Base-by-base conservation (phyloP, 2,888 invertebrate genomes). In the Gryllus longicercus region DNA sequence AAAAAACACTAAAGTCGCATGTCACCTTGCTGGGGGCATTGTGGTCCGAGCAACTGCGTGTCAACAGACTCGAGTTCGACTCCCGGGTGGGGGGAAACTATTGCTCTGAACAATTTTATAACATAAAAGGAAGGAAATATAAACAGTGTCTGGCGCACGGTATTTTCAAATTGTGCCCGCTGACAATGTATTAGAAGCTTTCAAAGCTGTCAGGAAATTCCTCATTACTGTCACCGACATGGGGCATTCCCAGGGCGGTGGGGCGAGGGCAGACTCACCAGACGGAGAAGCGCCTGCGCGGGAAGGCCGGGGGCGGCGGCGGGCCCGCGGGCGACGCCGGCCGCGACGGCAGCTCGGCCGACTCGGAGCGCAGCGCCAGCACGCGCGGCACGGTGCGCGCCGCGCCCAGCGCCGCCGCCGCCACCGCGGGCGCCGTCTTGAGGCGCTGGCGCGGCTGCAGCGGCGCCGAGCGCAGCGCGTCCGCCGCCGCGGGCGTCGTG, bases 211-310 rank as follows among this genome's bases (percentile, higher is more conserved):
- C 8, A 38, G 38, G 38, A 25, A 25, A 25, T 25, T 25, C 2
- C 25, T 4, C 2, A 25, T 25, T 2, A 25, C 25, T 25, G 25
- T 25, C 25, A 25, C 2, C 1, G 25, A 2, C 25, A 25, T 4
- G 25, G 4, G 25, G 21, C 21, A 21, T 21, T 21, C 21, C 21
- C 21, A 21, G 21, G 51, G 51, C 51, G 12, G 51, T 14, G 16
- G 16, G 12, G 16, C 51, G 12, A 16, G 50, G 49, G 81, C 78
- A 84, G n/a, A n/a, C 88, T 88, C 85, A 88, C 88, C 88, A 88
- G 79, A 88, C 88, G 82, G 88, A 88, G 84, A 88, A 88, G 81
- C 88, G 84, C 82, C 88, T 82, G 25, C 83, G 50, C 63, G 82
- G 82, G 49, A 82, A 80, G 23, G 80, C 80, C 23, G 82, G 81